Base-by-base conservation (phyloP, 2,113 vertebrate genomes). In the Phocoena sinus region DNA sequence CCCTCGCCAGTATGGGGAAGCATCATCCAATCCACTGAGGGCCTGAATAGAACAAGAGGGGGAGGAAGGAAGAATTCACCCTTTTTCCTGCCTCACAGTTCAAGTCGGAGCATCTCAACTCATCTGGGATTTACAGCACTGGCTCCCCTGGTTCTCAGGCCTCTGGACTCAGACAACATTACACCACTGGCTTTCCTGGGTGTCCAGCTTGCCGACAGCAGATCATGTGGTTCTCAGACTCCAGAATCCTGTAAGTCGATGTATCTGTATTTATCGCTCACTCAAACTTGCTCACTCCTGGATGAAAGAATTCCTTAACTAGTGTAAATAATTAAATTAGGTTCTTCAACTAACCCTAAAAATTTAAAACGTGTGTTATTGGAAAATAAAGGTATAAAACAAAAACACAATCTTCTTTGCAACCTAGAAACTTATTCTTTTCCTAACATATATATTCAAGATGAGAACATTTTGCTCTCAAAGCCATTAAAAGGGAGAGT, bases 181-280 rank as follows among this genome's bases (percentile, higher is more conserved):
- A 6, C 21, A 14, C 12, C 2, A 0, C 36, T 58, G 53, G 65
- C 7, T 28, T n/a, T 60, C 15, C 53, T 47, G 3, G 21, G 47
- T 31, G 50, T 82, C 47, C 8, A n/a, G 50, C 36, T 70, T 44
- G 5, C 23, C 4, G 25, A 47, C 6, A 67, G 38, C 18, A 14
- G 14, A 50, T 1, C 3, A 15, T 21, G 10, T 2, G 11, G 14
- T 0, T 21, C 60, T 33, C 36, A 28, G 8, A 11, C 18, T 23
- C 60, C 50, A 25, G 10, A 6, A 25, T 7, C 13, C 1, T 6
- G 7, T 25, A 41, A 62, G 12, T 50, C 25, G 11, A 23, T 9
- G 6, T n/a, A 14, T 56, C 76, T 23, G 13, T 23, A 23, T 12
- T 79, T 79, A 56, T 79, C 17, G 14, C 18, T 76, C 21, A 63